Conservation (phyloP, 2,113 vertebrate genomes). For the Donacobius atricapilla region DNA sequence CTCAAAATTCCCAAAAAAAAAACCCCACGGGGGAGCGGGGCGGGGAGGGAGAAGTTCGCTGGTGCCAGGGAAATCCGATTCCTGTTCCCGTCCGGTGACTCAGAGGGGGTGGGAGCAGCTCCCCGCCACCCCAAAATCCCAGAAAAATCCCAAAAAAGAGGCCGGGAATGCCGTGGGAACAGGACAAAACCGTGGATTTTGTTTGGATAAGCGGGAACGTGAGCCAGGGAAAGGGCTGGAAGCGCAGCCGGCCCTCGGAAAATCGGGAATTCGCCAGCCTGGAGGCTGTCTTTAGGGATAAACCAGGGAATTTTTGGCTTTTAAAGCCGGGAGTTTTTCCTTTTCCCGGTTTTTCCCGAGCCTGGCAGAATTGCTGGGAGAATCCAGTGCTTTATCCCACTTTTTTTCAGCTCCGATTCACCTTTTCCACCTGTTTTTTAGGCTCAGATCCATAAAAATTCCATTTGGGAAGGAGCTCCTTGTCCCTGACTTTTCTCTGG, state of each 20-base stretch:
- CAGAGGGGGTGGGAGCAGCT: neutral
- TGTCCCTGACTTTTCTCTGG: accelerated
- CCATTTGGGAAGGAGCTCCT: accelerated
- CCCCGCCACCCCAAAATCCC: neutral
- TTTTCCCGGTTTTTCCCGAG: accelerated
- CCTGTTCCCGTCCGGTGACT: neutral
- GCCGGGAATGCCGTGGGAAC: accelerated
- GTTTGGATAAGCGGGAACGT: neutral
- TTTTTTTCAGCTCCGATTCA: too few species aligned
- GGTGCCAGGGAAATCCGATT: neutral
- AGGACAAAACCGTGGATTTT: accelerated
- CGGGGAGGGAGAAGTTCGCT: neutral
- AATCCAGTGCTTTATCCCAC: accelerated
- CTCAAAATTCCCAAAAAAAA: neutral
- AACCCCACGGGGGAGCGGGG: neutral
- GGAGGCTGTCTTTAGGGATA: accelerated
- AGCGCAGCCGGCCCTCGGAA: neutral
- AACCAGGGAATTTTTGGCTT: accelerated
- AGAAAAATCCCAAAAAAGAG: accelerated
- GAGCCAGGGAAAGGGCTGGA: neutral
- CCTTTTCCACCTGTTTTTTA: accelerated
- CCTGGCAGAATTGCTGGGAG: accelerated
- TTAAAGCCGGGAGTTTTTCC: accelerated
- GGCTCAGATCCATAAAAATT: neutral
- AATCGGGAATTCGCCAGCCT: accelerated